Evolutionary conservation across 2,113 vertebrate species (phyloP).

Genomic region (Daboia siamensis): DNA sequence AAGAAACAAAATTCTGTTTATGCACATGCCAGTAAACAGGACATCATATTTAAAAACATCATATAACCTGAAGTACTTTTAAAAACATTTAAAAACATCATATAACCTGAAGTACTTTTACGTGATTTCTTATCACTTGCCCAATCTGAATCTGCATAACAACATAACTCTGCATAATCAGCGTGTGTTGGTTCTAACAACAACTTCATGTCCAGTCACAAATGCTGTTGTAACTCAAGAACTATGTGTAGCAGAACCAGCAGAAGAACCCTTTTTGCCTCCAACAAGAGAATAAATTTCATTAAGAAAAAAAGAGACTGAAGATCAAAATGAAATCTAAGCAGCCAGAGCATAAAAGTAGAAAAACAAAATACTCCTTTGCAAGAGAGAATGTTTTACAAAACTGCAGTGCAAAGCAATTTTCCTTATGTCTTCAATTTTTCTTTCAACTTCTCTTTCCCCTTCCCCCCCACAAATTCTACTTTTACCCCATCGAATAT

Average conservation of each 20-base stretch:
- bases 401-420: neutral
- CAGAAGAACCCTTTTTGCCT: neutral
- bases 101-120: no score
- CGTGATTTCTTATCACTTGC: no score
- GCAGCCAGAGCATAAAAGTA: neutral
- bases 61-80: no score
- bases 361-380: neutral
- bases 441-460: neutral
- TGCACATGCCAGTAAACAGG: no score
- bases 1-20: no score
- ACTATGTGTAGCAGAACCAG: neutral
- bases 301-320: neutral
- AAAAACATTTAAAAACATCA: no score
- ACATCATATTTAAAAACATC: no score
- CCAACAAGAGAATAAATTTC: neutral
- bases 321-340: neutral
- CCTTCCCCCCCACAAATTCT: neutral
- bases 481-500: rapidly evolving
- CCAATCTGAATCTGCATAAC: no score
- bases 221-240: neutral
- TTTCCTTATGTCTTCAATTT: rapidly evolving
- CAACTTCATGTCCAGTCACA: neutral
- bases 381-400: neutral
- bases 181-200: no score
- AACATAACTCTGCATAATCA: no score